Percentiles rank a stretch among this genome's conserved stretches.
Conservation (phyloP, 1,140 invertebrate genomes). For the Andrena cerasifolii region DNA sequence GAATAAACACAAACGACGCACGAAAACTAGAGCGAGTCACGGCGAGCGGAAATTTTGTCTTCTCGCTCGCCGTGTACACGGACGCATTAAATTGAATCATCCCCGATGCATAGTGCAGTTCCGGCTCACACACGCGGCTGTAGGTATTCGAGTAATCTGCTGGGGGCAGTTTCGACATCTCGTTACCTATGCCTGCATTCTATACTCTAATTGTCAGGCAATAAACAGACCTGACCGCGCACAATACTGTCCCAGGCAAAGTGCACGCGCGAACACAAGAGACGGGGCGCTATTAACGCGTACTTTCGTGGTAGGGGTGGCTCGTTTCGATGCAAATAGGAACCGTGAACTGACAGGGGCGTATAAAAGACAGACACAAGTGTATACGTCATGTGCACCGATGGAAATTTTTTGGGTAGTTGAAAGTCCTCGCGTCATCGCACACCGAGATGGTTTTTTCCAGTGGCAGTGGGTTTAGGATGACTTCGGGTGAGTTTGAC, state of each 20-base stretch:
- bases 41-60: not conserved
- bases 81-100: not conserved
- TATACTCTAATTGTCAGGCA: slow-evolving; percentile 47
- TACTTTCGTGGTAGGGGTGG: slow-evolving; percentile 26
- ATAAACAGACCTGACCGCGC: slow-evolving; percentile 45
- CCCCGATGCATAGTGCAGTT: not conserved
- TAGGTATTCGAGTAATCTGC: slow-evolving; percentile 8
- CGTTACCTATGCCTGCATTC: slow-evolving; percentile 27
- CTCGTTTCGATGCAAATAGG: slow-evolving; percentile 43
- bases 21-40: not conserved
- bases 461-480: too few relatives aligned
- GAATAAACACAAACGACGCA: not conserved
- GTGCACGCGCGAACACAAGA: not conserved
- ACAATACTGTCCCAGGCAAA: not conserved
- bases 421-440: too few relatives aligned
- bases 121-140: not conserved
- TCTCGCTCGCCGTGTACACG: not conserved
- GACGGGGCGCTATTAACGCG: slow-evolving; percentile 36
- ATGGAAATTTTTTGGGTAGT: not conserved
- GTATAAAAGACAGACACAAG: not conserved
- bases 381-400: not conserved
- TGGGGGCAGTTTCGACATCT: slow-evolving; percentile 41
- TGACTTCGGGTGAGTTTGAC: too few relatives aligned
- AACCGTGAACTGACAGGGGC: slow-evolving; percentile 22
- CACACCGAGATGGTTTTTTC: too few relatives aligned